Base-by-base conservation (phyloP, 2,797 vertebrate genomes). In the Vultur gryphus region DNA sequence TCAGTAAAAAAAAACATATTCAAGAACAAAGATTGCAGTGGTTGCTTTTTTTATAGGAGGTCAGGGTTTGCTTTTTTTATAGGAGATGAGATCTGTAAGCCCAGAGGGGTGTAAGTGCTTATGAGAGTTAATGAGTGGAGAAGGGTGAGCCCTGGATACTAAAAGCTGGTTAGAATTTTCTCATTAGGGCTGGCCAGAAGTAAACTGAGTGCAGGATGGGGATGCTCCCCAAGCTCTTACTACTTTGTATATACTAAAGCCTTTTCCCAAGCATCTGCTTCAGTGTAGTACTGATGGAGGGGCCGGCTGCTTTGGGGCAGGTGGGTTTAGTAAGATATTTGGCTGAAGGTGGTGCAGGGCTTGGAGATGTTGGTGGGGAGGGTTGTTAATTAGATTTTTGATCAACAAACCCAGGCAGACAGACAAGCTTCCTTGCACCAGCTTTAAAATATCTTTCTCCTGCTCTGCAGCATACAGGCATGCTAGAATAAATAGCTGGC, bases 1-100 rank as follows among this genome's bases (percentile, higher is more conserved):
- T 98, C 98, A 98, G 98, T 98, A 98, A 97, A 96, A 37, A 97
- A 98, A 97, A 97, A 98, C 97, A 97, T 98, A 98, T 96, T 97
- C 96, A 96, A 98, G 98, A 98, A 98, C 96, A 92, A 95, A 79
- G 80, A 84, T 61, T 76, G 88, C 43, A 46, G 52, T 97, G 61
- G 57, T 29, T 58, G 71, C 52, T 73, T 70, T 93, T 57, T 92
- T 67, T 95, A 7, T 16, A 67, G 46, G 84, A 39, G 29, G 14
- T 29, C 4, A 16, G 54, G 11, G 5, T 58, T 29, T 69, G 16
- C 13, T 24, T 57, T 83, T 29, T 16, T 44, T 7, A 19, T 14
- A 59, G 31, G 41, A 28, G n/a, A 4, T 10, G 26, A 65, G 52
- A 62, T 28, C 24, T 48, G 16, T 43, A 84, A 71, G 70, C 62